Conservation (phyloP, 2,888 invertebrate genomes). For the Dusona sp. region DNA sequence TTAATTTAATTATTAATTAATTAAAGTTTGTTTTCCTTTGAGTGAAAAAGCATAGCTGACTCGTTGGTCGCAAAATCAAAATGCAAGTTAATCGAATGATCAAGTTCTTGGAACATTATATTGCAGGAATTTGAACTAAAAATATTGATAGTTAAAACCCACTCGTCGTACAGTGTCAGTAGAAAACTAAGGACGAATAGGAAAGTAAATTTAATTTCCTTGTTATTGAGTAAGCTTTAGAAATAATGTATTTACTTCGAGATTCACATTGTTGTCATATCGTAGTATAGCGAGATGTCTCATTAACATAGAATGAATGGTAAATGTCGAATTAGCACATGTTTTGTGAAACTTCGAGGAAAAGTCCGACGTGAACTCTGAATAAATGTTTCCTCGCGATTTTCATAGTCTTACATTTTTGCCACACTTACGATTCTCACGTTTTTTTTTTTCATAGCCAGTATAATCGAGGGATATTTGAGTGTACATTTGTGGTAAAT, state of each 20-base stretch:
- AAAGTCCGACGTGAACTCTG: not conserved
- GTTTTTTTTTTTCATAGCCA: no score
- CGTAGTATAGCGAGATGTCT: not conserved
- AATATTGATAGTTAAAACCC: not conserved
- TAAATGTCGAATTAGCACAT: not conserved
- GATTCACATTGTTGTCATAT: not conserved
- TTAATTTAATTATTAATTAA: no score
- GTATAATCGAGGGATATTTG: no score
- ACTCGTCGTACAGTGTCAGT: not conserved
- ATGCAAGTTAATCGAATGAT: not conserved
- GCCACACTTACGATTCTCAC: no score
- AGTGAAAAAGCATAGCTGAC: no score
- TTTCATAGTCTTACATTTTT: no score
- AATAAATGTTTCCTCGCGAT: no score
- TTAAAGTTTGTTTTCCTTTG: no score
- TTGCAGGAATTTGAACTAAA: no score
- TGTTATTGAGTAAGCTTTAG: not conserved
- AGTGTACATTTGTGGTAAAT: no score
- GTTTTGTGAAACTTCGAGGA: not conserved
- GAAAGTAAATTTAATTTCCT: conserved; percentile 8
- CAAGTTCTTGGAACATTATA: not conserved
- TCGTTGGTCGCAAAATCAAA: not conserved
- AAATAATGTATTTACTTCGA: conserved; percentile 13
- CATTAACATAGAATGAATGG: not conserved
- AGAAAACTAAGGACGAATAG: not conserved